Percentiles rank a stretch among this genome's conserved stretches.
Conservation (phyloP, 2,797 vertebrate species). For the Lithobates sylvaticus region DNA sequence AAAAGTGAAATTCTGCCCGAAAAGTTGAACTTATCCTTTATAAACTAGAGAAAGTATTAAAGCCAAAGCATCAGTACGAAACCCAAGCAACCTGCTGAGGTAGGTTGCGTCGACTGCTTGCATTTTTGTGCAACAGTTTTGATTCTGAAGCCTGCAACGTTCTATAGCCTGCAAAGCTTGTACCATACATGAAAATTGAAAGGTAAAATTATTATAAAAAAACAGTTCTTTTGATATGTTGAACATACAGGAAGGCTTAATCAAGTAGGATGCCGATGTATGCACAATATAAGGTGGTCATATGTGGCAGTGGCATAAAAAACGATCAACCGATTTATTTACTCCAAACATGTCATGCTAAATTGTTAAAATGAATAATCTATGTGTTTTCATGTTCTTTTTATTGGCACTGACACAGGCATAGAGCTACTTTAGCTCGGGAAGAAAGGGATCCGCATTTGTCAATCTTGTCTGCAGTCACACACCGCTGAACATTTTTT, state of each 20-base stretch:
- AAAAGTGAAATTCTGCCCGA: no score
- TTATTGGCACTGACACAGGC: background rate
- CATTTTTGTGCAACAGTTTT: no score
- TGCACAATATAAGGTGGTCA: background rate
- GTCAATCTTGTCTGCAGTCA: slow-evolving; percentile 38
- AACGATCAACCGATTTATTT: background rate
- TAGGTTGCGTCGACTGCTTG: no score
- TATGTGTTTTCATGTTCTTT: slow-evolving; percentile 21
- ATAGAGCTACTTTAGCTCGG: slow-evolving; percentile 1
- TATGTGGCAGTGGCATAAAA: background rate
- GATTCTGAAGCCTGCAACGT: no score
- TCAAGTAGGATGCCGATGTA: background rate
- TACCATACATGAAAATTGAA: no score
- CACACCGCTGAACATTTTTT: slow-evolving; percentile 10
- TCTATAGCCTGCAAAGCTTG: no score
- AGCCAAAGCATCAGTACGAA: no score
- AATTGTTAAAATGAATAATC: slow-evolving; percentile 16
- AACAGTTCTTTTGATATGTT: background rate
- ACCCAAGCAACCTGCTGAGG: no score
- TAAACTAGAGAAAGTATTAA: no score
- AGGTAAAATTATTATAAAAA: no score
- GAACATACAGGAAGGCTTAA: background rate
- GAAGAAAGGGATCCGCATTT: slow-evolving; percentile 23
- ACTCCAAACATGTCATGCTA: slow-evolving; percentile 13
- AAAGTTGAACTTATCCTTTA: no score